Conservation (phyloP, 2,113 vertebrate species). For the Cephalopholis sonnerati region DNA sequence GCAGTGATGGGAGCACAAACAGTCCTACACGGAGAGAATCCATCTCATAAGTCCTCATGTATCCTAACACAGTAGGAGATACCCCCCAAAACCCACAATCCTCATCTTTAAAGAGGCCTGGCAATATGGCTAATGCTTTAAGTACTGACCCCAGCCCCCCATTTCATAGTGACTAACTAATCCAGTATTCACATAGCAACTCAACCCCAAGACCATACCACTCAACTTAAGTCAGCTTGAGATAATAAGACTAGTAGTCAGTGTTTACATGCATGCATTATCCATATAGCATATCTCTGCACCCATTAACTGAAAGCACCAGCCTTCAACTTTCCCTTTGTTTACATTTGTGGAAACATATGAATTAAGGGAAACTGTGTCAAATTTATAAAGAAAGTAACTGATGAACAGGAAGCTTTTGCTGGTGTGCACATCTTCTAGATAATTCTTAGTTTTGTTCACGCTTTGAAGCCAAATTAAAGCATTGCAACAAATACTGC, state of each 20-base stretch:
- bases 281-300: background rate
- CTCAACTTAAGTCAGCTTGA: slow-evolving; percentile 51
- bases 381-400: background rate
- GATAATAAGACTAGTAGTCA: slow-evolving; percentile 65
- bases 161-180: slow-evolving; percentile 33
- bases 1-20: slow-evolving; percentile 33
- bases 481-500: background rate
- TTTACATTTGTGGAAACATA: background rate
- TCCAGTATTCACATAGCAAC: slow-evolving; percentile 41
- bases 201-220: slow-evolving; percentile 21
- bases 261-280: slow-evolving; percentile 55
- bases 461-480: background rate
- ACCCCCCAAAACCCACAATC: slow-evolving; percentile 50
- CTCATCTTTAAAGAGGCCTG: slow-evolving; percentile 58
- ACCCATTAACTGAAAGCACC: too few species aligned
- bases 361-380: background rate
- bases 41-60: slow-evolving; percentile 26
- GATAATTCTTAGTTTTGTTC: background rate
- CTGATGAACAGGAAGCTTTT: background rate
- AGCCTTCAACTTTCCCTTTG: too few species aligned
- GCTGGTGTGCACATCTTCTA: background rate
- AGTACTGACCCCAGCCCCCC: slow-evolving; percentile 45
- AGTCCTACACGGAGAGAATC: slow-evolving; percentile 21
- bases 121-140: slow-evolving; percentile 74
- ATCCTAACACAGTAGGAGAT: slow-evolving; percentile 54